These are phyloP conservation scores for Polymixis flavicincta DNA, from an alignment of 2,888 invertebrate genomes.

Conservation along the genomic window DNA sequence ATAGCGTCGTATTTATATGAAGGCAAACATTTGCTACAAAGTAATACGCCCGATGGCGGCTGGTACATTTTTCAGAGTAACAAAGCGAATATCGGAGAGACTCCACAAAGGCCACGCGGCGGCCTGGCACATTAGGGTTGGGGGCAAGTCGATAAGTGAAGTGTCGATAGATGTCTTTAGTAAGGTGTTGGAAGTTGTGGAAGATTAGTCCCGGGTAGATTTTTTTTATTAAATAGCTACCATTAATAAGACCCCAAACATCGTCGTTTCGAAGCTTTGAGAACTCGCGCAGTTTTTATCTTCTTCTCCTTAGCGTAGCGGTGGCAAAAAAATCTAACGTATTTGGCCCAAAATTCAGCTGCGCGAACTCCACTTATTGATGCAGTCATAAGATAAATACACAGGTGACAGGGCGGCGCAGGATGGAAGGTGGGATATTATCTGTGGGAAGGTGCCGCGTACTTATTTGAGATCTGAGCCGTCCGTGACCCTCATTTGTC, in stretches of 20 bases:
- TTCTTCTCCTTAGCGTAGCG: no score
- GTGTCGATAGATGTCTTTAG: constrained; percentile 32
- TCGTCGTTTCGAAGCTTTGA: background rate
- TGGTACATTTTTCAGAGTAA: constrained; percentile 87
- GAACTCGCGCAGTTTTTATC: background rate
- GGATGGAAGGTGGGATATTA: no score
- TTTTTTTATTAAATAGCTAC: background rate
- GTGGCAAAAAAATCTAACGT: no score
- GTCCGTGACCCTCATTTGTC: no score
- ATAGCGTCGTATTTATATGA: constrained; percentile 80
- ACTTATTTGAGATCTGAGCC: no score
- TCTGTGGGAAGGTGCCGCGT: no score
- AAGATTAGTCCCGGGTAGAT: no score
- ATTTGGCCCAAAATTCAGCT: no score
- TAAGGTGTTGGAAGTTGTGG: background rate
- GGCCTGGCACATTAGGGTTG: constrained; percentile 55
- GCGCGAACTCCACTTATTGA: no score
- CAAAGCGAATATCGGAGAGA: constrained; percentile 90
- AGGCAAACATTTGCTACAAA: constrained; percentile 82
- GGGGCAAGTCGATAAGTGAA: constrained; percentile 23
- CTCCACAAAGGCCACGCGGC: constrained; percentile 87
- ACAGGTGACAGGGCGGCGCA: no score
- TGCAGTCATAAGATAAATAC: no score
- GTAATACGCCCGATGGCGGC: constrained; percentile 75
- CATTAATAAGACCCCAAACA: background rate